These are phyloP conservation scores for Andrena trimmerana DNA, from an alignment of 2,888 invertebrate genomes.

Conservation along the genomic window DNA sequence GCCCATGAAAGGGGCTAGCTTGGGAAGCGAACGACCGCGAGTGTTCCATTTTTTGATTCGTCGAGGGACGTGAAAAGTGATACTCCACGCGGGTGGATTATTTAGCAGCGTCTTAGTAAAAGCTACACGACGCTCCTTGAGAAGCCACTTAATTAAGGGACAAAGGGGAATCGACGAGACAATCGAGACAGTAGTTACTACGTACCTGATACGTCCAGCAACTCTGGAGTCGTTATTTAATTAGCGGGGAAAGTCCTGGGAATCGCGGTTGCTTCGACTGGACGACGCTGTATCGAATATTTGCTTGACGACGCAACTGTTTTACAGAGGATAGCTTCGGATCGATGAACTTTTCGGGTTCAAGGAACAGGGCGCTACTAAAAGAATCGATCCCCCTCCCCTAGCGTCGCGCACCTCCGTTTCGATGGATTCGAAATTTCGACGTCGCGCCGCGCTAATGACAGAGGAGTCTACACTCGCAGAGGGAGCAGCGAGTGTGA, in stretches of 20 bases:
- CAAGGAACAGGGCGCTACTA: background rate
- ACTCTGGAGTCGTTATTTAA: slow-evolving; percentile 17
- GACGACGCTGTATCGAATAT: background rate
- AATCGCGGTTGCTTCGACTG: background rate
- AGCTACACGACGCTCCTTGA: background rate
- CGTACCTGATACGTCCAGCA: slow-evolving; percentile 2
- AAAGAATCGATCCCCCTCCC: background rate
- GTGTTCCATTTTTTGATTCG: background rate
- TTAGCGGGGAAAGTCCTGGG: slow-evolving; percentile 18
- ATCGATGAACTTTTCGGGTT: background rate
- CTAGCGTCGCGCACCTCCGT: background rate
- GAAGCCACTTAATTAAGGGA: slow-evolving; percentile 18
- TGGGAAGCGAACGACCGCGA: background rate
- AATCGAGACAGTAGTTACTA: slow-evolving; percentile 32
- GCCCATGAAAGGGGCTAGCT: background rate
- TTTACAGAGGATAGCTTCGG: background rate
- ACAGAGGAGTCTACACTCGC: background rate
- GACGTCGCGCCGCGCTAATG: background rate
- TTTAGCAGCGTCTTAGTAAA: no score
- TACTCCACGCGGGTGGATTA: no score
- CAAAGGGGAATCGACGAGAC: slow-evolving; percentile 11
- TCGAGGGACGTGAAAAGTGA: no score
- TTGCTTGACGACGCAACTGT: background rate
- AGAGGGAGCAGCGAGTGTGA: slow-evolving; percentile 4
- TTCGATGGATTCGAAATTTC: background rate